Conservation (phyloP, 2,797 vertebrate species). For the Masticophis lateralis region DNA sequence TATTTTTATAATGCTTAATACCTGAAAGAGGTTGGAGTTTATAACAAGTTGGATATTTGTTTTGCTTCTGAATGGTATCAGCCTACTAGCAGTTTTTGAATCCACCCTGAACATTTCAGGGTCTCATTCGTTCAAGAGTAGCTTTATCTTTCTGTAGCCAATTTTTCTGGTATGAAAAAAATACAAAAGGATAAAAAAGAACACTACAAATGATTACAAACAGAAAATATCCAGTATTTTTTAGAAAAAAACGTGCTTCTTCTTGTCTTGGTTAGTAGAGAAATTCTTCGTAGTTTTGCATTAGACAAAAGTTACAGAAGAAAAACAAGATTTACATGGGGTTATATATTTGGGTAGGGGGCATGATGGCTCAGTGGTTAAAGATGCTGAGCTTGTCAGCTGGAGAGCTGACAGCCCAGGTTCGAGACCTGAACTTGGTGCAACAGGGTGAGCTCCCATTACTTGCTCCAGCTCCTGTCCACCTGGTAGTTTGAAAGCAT, state of each 20-base stretch:
- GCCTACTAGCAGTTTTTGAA: background rate
- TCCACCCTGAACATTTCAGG: background rate
- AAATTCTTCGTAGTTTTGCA: background rate
- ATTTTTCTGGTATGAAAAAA: background rate
- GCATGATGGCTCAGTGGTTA: background rate
- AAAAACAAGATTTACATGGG: background rate
- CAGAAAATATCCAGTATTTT: background rate
- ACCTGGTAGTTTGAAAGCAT: background rate
- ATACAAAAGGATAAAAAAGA: no score
- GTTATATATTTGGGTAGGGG: background rate
- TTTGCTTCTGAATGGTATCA: background rate
- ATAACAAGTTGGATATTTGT: background rate
- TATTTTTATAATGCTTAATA: background rate
- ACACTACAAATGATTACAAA: background rate
- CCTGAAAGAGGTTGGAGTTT: background rate
- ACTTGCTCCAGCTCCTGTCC: background rate
- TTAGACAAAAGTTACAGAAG: background rate
- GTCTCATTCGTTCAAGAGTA: background rate
- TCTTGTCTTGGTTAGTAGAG: background rate
- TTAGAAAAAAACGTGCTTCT: background rate
- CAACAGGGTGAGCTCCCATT: background rate
- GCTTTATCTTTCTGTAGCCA: background rate
- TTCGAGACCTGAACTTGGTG: fast-evolving
- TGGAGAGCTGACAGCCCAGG: background rate
- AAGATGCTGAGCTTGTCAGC: background rate